Evolutionary conservation across 2,888 invertebrate genomes (phyloP).

Genomic region (Eumacrocentrus americanus): DNA sequence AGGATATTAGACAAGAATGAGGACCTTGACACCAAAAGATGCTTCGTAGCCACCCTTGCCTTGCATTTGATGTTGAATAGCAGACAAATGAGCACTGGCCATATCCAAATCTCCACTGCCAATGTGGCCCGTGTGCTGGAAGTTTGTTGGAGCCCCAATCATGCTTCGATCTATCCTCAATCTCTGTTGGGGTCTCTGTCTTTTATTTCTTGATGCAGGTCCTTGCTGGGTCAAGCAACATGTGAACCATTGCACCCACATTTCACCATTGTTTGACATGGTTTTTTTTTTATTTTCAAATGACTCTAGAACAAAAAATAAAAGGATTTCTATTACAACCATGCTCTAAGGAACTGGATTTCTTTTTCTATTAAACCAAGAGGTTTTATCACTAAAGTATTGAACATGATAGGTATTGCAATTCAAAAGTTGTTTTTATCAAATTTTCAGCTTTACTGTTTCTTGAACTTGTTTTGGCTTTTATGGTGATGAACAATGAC

Average conservation of each 20-base stretch:
- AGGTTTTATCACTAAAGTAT: too few species aligned
- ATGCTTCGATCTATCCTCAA: slow-evolving; percentile 88
- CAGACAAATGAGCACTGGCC: slow-evolving; percentile 81
- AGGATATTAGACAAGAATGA: not conserved
- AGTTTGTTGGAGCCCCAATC: slow-evolving; percentile 96
- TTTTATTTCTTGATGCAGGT: slow-evolving; percentile 66
- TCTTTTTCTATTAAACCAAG: too few species aligned
- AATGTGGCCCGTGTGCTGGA: slow-evolving; percentile 91
- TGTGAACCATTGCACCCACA: slow-evolving; percentile 92
- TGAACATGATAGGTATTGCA: too few species aligned
- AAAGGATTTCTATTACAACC: too few species aligned
- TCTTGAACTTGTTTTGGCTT: not conserved
- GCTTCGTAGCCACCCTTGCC: slow-evolving; percentile 94
- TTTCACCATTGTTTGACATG: slow-evolving; percentile 79
- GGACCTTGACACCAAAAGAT: slow-evolving; percentile 69
- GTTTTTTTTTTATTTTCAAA: too few species aligned
- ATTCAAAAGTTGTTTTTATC: too few species aligned
- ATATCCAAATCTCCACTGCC: slow-evolving; percentile 89
- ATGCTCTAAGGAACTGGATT: too few species aligned
- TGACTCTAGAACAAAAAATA: too few species aligned
- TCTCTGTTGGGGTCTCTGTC: slow-evolving; percentile 63
- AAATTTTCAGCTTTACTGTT: too few species aligned
- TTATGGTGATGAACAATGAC: not conserved
- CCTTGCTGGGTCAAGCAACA: slow-evolving; percentile 86
- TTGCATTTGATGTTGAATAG: slow-evolving; percentile 93